A percentile compares a stretch with the other conserved stretches of the same genome.
phyloP scores from a whole-genome alignment of 2,113 vertebrate genomes.

The Zosterops pallidus region DNA sequence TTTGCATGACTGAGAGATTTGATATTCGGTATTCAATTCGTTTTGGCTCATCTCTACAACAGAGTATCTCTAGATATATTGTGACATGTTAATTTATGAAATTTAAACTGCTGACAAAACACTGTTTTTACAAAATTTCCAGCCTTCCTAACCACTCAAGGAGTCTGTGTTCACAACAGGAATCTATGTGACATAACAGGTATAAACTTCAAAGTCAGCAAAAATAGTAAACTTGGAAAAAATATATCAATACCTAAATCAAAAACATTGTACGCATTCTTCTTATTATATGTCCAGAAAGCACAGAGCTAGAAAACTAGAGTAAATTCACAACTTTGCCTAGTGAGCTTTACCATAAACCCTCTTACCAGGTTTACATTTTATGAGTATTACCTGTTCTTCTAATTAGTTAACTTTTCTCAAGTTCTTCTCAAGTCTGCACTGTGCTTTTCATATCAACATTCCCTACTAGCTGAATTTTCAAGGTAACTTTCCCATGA shows the following conservation, averaged over 20 bases:
- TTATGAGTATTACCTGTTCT: not conserved
- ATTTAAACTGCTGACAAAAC: not conserved
- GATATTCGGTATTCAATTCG: not conserved
- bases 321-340: not conserved
- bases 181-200: not conserved
- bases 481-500: not conserved
- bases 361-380: not conserved
- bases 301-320: not conserved
- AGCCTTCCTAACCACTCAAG: not conserved
- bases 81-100: not conserved
- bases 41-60: not conserved
- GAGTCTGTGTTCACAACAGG: not conserved
- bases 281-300: not conserved
- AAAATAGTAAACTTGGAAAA: not conserved
- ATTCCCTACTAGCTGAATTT: not conserved
- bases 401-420: not conserved
- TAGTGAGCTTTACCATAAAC: not conserved
- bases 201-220: not conserved
- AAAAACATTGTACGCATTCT: not conserved
- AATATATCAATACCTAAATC: not conserved
- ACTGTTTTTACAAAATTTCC: not conserved
- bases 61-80: not conserved
- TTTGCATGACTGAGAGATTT: not conserved
- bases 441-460: not conserved
- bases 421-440: not conserved